Evolutionary conservation across 1,140 invertebrate genomes (phyloP).

Genomic region (Gonatopus flavifemur): DNA sequence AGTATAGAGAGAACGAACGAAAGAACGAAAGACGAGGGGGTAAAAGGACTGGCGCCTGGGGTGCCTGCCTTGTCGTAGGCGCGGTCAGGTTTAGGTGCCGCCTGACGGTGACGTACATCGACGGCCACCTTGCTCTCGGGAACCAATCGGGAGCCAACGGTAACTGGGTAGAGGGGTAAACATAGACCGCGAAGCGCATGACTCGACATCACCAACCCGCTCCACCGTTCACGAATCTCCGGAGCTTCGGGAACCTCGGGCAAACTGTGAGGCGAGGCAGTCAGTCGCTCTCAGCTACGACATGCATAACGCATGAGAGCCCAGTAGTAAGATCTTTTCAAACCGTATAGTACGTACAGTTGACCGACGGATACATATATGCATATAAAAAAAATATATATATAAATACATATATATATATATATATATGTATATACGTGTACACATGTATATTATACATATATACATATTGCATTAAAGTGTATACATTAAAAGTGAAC

Average conservation of each 20-base stretch:
- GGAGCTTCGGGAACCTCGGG: conserved; percentile 48
- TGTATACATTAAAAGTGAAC: too few relatives aligned
- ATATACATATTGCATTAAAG: too few relatives aligned
- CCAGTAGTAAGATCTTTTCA: conserved; percentile 43
- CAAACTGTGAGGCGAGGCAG: conserved; percentile 57
- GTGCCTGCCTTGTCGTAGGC: conserved; percentile 28
- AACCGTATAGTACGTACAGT: conserved; percentile 23
- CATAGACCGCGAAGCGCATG: conserved; percentile 47
- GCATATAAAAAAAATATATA: conserved; percentile 1
- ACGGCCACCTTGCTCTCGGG: conserved; percentile 53
- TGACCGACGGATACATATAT: conserved; percentile 10
- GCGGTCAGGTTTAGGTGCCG: conserved; percentile 27
- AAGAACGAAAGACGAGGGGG: conserved; percentile 18
- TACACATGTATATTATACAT: too few relatives aligned
- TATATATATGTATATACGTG: background rate
- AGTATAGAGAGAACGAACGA: conserved; percentile 7
- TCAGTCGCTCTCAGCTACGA: conserved; percentile 60
- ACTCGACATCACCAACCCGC: conserved; percentile 36
- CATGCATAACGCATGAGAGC: conserved; percentile 65
- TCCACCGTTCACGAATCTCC: too few relatives aligned
- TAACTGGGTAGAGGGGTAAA: conserved; percentile 32
- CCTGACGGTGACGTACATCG: conserved; percentile 52
- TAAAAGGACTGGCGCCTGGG: conserved; percentile 36
- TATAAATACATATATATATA: conserved; percentile 12
- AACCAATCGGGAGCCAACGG: conserved; percentile 37